These are phyloP conservation scores for Napeogenes sylphis DNA, from an alignment of 2,888 invertebrate species.

Conservation along the genomic window DNA sequence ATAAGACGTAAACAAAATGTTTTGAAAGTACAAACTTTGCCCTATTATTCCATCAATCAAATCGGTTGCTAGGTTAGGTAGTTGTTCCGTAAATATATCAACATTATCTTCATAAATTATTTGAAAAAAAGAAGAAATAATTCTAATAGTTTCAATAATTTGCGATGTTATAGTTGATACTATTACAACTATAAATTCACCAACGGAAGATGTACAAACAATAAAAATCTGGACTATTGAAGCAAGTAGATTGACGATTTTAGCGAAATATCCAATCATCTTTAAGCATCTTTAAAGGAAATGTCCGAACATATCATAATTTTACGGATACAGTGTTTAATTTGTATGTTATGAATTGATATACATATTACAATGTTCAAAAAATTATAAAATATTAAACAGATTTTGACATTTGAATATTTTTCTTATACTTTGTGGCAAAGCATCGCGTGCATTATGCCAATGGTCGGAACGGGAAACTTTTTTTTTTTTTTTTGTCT, in stretches of 20 bases:
- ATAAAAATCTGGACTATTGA: conserved; percentile 50
- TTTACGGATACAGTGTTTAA: no score
- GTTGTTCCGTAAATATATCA: conserved; percentile 58
- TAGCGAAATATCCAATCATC: conserved; percentile 63
- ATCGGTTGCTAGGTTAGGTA: conserved; percentile 43
- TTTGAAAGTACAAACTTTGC: conserved; percentile 36
- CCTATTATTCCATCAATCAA: conserved; percentile 27
- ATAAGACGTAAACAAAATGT: conserved; percentile 38
- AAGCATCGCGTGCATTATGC: no score
- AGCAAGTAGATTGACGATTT: conserved; percentile 53
- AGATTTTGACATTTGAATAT: no score
- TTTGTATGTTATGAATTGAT: no score
- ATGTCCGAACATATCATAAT: no score
- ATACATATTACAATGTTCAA: no score
- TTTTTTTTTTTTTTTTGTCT: no score
- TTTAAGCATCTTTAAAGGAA: conserved; percentile 33
- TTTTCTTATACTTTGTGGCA: no score
- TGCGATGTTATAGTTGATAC: conserved; percentile 43
- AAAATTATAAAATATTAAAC: no score
- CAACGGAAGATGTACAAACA: conserved; percentile 53
- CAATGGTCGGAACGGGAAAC: no score
- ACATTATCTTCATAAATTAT: conserved; percentile 70
- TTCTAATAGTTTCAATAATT: conserved; percentile 40
- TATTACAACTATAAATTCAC: conserved; percentile 56
- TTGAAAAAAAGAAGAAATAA: conserved; percentile 52